phyloP scores from a whole-genome alignment of 2,113 vertebrate genomes.

The Pterocles orientalis region DNA sequence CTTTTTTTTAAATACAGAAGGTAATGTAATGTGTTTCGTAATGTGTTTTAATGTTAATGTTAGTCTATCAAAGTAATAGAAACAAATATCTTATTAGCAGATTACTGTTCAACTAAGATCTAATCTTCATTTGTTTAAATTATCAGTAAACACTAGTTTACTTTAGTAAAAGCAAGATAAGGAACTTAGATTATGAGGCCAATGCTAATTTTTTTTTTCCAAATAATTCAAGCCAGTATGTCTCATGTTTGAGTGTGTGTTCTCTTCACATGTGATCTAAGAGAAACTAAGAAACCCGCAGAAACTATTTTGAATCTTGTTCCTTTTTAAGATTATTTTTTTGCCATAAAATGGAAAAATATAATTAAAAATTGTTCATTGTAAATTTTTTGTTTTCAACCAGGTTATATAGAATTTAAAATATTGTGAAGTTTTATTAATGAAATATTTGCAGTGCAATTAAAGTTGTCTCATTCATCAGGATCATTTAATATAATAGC shows the following conservation, averaged over 20 bases:
- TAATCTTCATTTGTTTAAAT: neutral
- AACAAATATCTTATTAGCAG: neutral
- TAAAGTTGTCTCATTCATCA: neutral
- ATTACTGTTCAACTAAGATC: neutral
- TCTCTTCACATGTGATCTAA: neutral
- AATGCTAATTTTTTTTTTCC: neutral
- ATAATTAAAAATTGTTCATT: neutral
- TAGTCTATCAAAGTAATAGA: neutral
- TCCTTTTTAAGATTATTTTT: neutral
- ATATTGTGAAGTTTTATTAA: neutral
- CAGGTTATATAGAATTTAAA: neutral
- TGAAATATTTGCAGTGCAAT: neutral
- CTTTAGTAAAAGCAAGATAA: neutral
- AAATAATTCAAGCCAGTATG: neutral
- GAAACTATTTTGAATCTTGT: neutral
- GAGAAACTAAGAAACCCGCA: neutral
- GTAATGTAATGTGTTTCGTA: neutral
- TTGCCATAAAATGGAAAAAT: neutral
- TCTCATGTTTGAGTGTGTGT: neutral
- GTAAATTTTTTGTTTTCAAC: neutral
- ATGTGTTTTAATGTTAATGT: neutral
- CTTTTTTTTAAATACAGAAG: neutral
- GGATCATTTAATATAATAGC: neutral
- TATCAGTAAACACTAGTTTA: neutral
- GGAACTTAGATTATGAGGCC: neutral